Conservation (phyloP, 2,888 invertebrate genomes). For the Oasisia sp. region DNA sequence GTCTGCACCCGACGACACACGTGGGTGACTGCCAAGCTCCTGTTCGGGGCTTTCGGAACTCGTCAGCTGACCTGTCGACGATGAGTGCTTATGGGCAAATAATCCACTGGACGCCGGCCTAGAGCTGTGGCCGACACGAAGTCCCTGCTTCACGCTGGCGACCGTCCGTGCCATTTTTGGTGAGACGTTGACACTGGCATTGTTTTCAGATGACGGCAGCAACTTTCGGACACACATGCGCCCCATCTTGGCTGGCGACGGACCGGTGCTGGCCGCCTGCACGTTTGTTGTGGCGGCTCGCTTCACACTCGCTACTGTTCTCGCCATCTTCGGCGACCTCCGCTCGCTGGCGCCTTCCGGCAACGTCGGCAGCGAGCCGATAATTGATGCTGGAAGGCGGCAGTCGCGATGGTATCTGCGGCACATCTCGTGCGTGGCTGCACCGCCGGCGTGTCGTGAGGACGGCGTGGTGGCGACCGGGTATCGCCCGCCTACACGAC, state of each 20-base stretch:
- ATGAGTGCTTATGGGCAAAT: background rate
- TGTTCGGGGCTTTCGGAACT: background rate
- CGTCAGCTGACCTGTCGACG: background rate
- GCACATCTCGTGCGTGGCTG: background rate
- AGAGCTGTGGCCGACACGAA: background rate
- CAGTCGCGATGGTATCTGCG: background rate
- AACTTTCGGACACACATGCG: background rate
- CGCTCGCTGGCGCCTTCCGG: background rate
- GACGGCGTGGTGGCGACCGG: background rate
- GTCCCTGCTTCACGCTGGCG: background rate
- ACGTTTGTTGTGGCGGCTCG: background rate
- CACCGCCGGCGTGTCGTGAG: background rate
- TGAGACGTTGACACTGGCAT: background rate
- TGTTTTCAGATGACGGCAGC: background rate
- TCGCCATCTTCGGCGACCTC: conserved; percentile 6
- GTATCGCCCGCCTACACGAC: background rate
- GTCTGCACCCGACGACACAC: background rate
- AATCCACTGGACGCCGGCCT: background rate
- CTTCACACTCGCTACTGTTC: background rate
- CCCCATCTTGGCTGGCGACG: background rate
- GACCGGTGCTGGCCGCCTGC: background rate
- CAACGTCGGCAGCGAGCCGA: no score
- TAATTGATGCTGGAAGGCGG: background rate
- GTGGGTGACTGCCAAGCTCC: background rate
- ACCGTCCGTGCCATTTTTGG: background rate